Evolutionary conservation across 2,888 invertebrate species (phyloP).

Genomic region (Tupiocoris notatus): DNA sequence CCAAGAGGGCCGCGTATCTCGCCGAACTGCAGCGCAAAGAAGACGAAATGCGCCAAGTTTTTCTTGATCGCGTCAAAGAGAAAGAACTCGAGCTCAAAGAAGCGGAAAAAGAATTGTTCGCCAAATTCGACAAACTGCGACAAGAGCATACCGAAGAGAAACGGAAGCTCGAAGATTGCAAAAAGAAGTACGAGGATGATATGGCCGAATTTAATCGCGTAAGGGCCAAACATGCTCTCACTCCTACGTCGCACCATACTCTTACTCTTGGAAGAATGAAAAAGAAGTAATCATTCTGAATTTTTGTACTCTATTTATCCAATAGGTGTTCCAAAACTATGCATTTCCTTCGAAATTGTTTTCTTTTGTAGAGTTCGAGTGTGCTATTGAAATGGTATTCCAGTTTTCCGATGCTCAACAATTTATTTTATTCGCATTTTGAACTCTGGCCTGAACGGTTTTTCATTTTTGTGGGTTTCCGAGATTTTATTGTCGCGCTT

Average conservation of each 20-base stretch:
- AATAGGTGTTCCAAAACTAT: not conserved
- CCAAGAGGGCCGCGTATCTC: conserved; percentile 85
- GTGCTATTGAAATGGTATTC: not conserved
- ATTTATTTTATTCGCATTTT: not conserved
- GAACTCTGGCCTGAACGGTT: not conserved
- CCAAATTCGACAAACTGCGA: conserved; percentile 91
- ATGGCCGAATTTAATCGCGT: conserved; percentile 85
- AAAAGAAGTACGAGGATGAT: conserved; percentile 92
- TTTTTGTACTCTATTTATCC: not conserved
- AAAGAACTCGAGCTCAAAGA: conserved; percentile 97
- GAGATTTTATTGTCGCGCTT: not conserved
- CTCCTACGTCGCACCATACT: conserved; percentile 73
- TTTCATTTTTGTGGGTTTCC: not conserved
- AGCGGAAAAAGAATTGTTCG: conserved; percentile 93
- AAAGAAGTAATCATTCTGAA: conserved; percentile 71
- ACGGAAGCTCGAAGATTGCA: conserved; percentile 85
- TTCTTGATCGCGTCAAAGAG: conserved; percentile 94
- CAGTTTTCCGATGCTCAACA: not conserved
- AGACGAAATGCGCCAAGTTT: conserved; percentile 98
- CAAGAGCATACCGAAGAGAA: conserved; percentile 95
- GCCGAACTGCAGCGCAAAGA: conserved; percentile 93
- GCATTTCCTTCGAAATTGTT: not conserved
- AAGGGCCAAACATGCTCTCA: conserved; percentile 70
- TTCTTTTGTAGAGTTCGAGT: not conserved
- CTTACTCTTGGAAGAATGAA: conserved; percentile 89